Conservation (phyloP, 2,888 invertebrate species). For the Xestoiulus laeticollis region DNA sequence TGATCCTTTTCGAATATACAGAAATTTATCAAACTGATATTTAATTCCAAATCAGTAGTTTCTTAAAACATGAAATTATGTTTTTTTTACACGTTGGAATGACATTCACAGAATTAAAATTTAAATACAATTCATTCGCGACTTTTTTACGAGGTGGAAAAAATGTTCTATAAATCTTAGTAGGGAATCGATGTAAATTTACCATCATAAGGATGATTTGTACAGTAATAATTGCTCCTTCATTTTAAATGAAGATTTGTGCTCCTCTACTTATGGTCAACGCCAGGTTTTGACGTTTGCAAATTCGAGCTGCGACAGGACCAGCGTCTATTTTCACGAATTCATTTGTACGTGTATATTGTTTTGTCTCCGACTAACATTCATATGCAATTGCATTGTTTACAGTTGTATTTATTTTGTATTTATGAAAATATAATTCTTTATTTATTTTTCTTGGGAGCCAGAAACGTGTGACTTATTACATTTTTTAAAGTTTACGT, state of each 20-base stretch:
- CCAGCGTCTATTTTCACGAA: not conserved
- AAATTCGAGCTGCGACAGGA: not conserved
- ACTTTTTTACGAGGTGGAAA: not conserved
- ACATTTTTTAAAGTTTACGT: too few species aligned
- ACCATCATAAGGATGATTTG: not conserved
- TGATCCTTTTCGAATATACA: too few species aligned
- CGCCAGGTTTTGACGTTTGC: not conserved
- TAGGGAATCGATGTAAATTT: not conserved
- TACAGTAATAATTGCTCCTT: not conserved
- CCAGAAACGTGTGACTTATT: not conserved
- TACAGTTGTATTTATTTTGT: slow-evolving; percentile 33
- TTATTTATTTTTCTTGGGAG: slow-evolving; percentile 19
- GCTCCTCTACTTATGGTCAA: not conserved
- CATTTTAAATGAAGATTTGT: not conserved
- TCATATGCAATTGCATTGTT: slow-evolving; percentile 29
- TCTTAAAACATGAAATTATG: too few species aligned
- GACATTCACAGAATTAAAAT: not conserved
- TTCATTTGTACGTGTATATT: slow-evolving; percentile 10
- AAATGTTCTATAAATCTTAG: not conserved
- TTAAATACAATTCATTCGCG: not conserved
- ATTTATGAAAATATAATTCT: slow-evolving; percentile 16
- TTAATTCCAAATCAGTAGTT: too few species aligned
- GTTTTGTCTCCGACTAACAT: slow-evolving; percentile 34
- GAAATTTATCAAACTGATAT: too few species aligned
- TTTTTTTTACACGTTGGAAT: not conserved